These are phyloP conservation scores for Epizoanthus rinbou DNA, from an alignment of 92 coral and sea anemone species.

Conservation along the genomic window DNA sequence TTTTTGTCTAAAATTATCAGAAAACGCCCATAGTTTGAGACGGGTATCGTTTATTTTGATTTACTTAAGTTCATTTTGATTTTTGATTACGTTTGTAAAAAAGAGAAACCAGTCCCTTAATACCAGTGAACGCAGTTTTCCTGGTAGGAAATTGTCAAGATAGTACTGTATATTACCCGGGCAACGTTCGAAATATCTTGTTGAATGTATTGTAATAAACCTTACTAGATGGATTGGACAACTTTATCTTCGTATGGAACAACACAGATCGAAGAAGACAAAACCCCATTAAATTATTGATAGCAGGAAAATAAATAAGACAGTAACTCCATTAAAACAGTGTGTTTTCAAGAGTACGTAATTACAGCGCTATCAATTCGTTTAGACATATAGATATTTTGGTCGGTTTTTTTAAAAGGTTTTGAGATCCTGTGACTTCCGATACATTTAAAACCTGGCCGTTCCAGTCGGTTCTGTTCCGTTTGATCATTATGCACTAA, in stretches of 20 bases:
- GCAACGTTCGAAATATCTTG: conserved; percentile 5
- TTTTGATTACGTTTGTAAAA: too few species aligned
- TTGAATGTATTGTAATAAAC: background rate
- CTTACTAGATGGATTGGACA: background rate
- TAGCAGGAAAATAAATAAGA: background rate
- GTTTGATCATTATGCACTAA: too few species aligned
- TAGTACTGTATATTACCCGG: background rate
- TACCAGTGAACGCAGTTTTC: too few species aligned
- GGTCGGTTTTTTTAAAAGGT: conserved; percentile 1
- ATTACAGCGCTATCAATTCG: background rate
- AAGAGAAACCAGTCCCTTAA: too few species aligned
- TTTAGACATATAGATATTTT: conserved; percentile 21
- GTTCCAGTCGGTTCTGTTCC: background rate
- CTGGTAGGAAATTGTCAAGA: background rate
- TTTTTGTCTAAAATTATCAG: too few species aligned
- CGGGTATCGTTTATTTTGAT: too few species aligned
- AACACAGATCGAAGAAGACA: background rate
- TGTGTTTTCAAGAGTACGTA: background rate
- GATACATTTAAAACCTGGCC: conserved; percentile 16
- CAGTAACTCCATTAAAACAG: background rate
- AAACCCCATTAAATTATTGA: background rate
- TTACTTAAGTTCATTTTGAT: too few species aligned
- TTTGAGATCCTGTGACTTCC: conserved; percentile 32
- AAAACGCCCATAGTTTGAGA: too few species aligned
- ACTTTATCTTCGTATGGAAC: conserved; percentile 1